phyloP scores from a whole-genome alignment of 92 coral and sea anemone genomes.

The Epizoanthus illoricatus region DNA sequence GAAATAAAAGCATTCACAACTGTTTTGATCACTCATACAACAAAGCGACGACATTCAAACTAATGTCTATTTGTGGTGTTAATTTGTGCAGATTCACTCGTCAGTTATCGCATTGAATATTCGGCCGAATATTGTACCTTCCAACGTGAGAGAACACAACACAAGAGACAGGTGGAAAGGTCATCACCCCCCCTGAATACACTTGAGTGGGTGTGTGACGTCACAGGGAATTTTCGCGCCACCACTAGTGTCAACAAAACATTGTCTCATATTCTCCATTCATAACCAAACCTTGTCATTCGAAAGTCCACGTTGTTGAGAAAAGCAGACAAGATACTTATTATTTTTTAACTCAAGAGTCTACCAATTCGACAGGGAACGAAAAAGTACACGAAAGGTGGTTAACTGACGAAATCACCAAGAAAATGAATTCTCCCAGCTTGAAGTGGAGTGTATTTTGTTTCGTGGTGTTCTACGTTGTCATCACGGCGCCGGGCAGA shows the following conservation, averaged over 20 bases:
- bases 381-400: background rate
- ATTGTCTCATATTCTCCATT: background rate
- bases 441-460: background rate
- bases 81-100: background rate
- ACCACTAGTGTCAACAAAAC: constrained; percentile 25
- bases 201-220: constrained; percentile 34
- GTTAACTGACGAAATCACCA: background rate
- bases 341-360: background rate
- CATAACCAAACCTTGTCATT: constrained; percentile 1
- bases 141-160: background rate
- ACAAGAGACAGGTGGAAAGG: background rate
- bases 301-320: constrained; percentile 31
- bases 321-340: background rate
- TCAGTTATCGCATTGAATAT: background rate
- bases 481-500: background rate
- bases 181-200: constrained; percentile 6
- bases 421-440: constrained; percentile 16
- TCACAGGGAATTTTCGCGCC: constrained; percentile 27
- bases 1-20: background rate
- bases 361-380: background rate
- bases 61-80: background rate
- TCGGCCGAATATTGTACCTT: constrained; percentile 4
- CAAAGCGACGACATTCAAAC: background rate
- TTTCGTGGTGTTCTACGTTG: background rate
- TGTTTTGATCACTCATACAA: background rate